Conservation (phyloP, 2,797 vertebrate genomes). For the Hapalemur alaotrensis region DNA sequence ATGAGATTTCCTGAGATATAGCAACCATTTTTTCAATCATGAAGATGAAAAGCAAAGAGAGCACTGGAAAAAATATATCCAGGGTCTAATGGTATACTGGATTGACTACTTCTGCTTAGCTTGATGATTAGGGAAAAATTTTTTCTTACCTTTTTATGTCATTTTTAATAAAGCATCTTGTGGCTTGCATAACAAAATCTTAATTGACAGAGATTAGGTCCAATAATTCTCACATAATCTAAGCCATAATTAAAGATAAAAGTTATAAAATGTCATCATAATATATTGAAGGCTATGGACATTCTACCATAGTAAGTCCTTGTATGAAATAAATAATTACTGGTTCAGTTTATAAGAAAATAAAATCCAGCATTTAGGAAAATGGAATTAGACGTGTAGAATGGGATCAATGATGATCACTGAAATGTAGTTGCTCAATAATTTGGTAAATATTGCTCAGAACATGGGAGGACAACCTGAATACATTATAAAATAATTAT, state of each 20-base stretch:
- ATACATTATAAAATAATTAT: background rate
- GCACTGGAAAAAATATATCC: background rate
- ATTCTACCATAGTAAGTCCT: background rate
- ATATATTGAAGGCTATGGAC: background rate
- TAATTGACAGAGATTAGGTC: background rate
- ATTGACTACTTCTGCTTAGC: background rate
- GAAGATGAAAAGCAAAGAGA: background rate
- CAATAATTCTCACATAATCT: background rate
- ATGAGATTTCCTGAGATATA: background rate
- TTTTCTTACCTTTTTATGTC: background rate
- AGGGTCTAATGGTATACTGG: background rate
- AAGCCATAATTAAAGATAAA: background rate
- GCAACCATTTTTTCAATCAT: background rate
- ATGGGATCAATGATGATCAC: background rate
- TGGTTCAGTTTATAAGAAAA: background rate
- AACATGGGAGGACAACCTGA: background rate
- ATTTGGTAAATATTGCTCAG: background rate
- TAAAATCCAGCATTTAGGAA: background rate
- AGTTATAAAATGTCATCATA: background rate
- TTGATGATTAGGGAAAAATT: background rate
- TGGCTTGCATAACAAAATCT: background rate
- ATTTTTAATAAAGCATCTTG: background rate
- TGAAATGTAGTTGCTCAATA: background rate
- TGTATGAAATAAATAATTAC: background rate
- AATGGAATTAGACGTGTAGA: background rate